Base-by-base conservation (phyloP, 2,797 vertebrate species). In the Enteromius radiatus region DNA sequence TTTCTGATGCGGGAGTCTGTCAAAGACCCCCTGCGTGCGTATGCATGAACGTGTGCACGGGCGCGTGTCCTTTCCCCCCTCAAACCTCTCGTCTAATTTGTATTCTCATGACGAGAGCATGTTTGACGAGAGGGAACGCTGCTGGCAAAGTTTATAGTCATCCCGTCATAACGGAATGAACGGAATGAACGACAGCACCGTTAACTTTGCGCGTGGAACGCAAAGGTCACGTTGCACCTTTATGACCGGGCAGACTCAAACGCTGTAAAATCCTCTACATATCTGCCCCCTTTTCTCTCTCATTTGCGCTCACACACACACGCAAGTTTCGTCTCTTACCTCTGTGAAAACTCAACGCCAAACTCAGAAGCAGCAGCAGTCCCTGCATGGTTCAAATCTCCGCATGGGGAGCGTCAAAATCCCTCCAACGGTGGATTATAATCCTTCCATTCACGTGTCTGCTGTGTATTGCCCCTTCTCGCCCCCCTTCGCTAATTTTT, bases 321-420 rank as follows among this genome's bases (percentile, higher is more conserved):
- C n/a, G 54, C 61, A 76, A 84, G 73, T 84, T 85, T 78, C 31
- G 64, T n/a, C 19, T 76, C 93, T 92, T 91, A 95, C 95, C 95
- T 88, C 90, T 89, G 89, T 91, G 93, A 80, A 92, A 92, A 91
- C 86, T 94, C 90, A 94, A 86, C 88, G 91, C 68, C 92, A 94
- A 91, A 93, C 91, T 93, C 90, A 95, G 91, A 87, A 95, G 84
- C 77, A 90, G 92, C 91, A 93, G 92, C 92, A 94, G 92, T 90
- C 88, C 90, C 90, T 91, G 92, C 95, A 95, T 91, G 88, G 91
- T 94, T 94, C 92, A 83, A 71, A 77, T 88, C 90, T 93, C 93
- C 92, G 91, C 93, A 92, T 89, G 93, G 91, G 91, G 92, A 90
- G 92, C 94, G 94, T 94, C 92, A 92, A 92, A 91, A 88, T 91